Evolutionary conservation across 2,888 invertebrate genomes (phyloP), one percentile per base, ranked within the genome.

Genomic region (Aphidius colemani): DNA sequence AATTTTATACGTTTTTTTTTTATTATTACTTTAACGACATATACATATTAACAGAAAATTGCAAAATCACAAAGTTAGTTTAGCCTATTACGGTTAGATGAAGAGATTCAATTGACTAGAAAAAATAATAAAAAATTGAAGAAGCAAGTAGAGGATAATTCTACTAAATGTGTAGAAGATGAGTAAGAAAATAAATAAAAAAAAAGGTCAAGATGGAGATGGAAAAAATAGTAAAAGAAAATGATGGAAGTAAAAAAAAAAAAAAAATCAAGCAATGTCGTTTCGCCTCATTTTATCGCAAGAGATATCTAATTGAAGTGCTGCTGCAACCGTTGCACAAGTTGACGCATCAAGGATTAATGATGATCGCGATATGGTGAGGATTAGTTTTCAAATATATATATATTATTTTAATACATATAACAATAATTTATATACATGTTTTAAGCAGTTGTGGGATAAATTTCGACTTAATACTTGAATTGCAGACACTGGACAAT

Each of bases 281-380:
- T 61, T 46, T 61, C 43, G 43, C 41, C 30, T 48, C 56, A 56
- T 60, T 64, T 30, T 56, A 64, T 60, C 60, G 56, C 45, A 18
- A 30, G 5, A 44, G 39, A 60, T 60, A 56, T 60, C 64, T 64
- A 64, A 60, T 60, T 64, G 60, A 64, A 60, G 50, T 46, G 60
- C 50, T 46, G 60, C 50, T 30, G 60, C 60, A 56, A 64, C 57
- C 44, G 60, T 64, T 59, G 50, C 56, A 13, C 45, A 64, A 64
- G 7, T 48, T 13, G n/a, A 7, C 8, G 48, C 48, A 48, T 48
- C 10, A 13, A 48, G 10, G 48, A 48, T 48, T 9, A 48, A 48
- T 48, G n/a, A 9, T 11, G 9, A 51, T 51, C 13, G 13, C 5
- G 30, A 30, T 30, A 30, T 30, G 30, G 30, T 30, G 5, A 30